Percentiles rank a stretch among this genome's conserved stretches.
These are phyloP conservation scores for Globodera rostochiensis DNA, from an alignment of 1,140 invertebrate species.

Conservation along the genomic window DNA sequence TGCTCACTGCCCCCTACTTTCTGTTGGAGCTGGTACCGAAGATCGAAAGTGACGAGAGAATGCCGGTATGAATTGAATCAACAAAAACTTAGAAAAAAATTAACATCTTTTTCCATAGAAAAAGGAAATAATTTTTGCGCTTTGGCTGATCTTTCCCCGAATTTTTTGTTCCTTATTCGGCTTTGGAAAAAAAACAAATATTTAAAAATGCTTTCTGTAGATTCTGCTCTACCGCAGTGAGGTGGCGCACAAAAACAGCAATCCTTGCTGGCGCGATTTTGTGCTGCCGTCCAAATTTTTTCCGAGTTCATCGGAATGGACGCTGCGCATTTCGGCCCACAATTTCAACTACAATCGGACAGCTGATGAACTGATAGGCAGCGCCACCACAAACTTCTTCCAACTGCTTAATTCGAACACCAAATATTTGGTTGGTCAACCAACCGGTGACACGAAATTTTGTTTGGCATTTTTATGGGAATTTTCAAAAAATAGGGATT, in stretches of 20 bases:
- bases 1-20: slow-evolving; percentile 46
- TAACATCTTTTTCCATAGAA: not conserved
- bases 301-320: slow-evolving; percentile 49
- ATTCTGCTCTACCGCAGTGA: slow-evolving; percentile 53
- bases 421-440: slow-evolving; percentile 50
- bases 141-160: not conserved
- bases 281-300: slow-evolving; percentile 49
- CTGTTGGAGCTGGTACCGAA: slow-evolving; percentile 44
- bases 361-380: slow-evolving; percentile 42
- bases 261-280: slow-evolving; percentile 50
- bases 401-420: slow-evolving; percentile 39
- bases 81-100: not conserved
- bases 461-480: slow-evolving; percentile 13
- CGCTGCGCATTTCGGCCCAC: slow-evolving; percentile 45
- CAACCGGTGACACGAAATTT: slow-evolving; percentile 15
- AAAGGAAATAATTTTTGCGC: not conserved
- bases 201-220: slow-evolving; percentile 29
- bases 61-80: not conserved
- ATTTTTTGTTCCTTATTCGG: slow-evolving; percentile 26
- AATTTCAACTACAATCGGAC: slow-evolving; percentile 46
- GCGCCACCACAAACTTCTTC: slow-evolving; percentile 48
- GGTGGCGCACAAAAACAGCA: slow-evolving; percentile 25
- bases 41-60: slow-evolving; percentile 18
- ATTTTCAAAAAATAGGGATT: slow-evolving; percentile 24
- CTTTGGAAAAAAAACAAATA: too few species aligned